Percentiles rank a stretch among this genome's conserved stretches.
Conservation (phyloP, 2,113 vertebrate genomes). For the Scolopax mira region DNA sequence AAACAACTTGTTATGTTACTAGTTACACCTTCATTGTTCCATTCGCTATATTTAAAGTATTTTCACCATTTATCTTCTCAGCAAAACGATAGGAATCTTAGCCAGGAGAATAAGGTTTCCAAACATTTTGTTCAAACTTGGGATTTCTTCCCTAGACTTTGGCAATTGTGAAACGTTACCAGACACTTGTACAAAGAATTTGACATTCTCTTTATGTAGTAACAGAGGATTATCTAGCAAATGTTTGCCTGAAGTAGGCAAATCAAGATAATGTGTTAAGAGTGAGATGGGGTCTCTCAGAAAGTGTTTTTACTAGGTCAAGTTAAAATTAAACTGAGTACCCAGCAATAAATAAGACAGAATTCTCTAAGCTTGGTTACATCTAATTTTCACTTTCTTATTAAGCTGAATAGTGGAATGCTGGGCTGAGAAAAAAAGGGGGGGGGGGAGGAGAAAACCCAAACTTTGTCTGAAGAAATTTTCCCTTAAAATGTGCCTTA, state of each 20-base stretch:
- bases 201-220: background rate
- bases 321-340: constrained; percentile 32
- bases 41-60: background rate
- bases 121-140: background rate
- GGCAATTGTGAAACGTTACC: background rate
- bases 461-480: background rate
- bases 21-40: background rate
- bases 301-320: constrained; percentile 9
- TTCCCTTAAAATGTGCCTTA: background rate
- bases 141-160: constrained; percentile 9
- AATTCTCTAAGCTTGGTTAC: constrained; percentile 52
- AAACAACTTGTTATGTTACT: background rate
- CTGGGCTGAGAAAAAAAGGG: background rate
- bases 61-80: background rate
- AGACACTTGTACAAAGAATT: constrained; percentile 7
- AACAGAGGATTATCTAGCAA: background rate
- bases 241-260: constrained; percentile 59
- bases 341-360: background rate
- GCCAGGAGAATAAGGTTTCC: background rate
- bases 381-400: background rate
- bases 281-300: constrained; percentile 23
- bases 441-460: accelerated
- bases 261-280: constrained; percentile 16
- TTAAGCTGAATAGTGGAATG: background rate
- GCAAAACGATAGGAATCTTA: background rate